Evolutionary conservation across 2,797 vertebrate genomes (phyloP).

Genomic region (Platalea minor): DNA sequence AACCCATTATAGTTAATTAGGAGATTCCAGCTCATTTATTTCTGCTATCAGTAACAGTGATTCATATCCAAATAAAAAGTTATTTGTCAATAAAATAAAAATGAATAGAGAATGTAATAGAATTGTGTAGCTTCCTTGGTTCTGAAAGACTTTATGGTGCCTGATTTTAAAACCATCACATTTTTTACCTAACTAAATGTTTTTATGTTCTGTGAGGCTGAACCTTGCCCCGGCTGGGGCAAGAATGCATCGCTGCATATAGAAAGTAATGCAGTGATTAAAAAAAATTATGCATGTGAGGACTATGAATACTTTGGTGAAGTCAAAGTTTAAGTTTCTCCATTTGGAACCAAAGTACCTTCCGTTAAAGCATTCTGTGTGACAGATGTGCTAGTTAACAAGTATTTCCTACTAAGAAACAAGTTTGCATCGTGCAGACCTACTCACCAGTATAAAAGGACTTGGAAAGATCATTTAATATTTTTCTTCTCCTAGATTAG

Average conservation of each 20-base stretch:
- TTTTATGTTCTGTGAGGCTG: neutral
- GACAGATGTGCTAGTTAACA: neutral
- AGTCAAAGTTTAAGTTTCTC: neutral
- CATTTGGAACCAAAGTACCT: neutral
- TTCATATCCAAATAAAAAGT: slow-evolving; percentile 5
- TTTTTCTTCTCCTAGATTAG: neutral
- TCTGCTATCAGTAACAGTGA: neutral
- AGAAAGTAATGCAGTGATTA: neutral
- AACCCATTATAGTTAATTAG: neutral
- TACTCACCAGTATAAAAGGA: neutral
- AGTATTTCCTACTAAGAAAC: neutral
- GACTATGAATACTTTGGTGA: neutral
- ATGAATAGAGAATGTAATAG: neutral
- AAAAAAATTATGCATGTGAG: neutral
- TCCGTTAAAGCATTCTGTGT: neutral
- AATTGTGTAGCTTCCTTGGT: neutral
- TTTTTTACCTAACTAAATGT: neutral
- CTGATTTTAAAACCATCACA: neutral
- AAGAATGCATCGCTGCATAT: neutral
- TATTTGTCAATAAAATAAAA: neutral
- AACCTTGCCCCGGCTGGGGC: neutral
- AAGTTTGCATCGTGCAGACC: neutral
- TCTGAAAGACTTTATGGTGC: neutral
- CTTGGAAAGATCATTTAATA: neutral
- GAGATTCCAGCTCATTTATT: neutral